Conservation (phyloP, 1,140 invertebrate genomes). For the Tyrophagus putrescentiae region DNA sequence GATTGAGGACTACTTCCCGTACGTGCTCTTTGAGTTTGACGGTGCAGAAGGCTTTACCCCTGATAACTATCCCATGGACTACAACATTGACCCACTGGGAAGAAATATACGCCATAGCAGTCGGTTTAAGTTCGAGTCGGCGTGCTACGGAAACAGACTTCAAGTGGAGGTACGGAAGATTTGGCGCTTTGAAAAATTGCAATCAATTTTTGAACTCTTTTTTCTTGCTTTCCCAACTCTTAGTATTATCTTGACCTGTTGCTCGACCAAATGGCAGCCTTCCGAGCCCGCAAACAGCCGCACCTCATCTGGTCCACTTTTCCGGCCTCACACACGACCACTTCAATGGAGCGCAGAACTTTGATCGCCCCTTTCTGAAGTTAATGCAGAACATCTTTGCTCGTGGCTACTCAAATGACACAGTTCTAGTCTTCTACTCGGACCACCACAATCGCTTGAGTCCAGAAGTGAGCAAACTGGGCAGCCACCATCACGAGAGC, state of each 20-base stretch:
- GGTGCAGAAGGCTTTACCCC: not conserved
- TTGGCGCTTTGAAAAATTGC: not conserved
- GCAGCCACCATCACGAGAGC: not conserved
- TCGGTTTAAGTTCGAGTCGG: not conserved
- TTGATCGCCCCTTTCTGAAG: not conserved
- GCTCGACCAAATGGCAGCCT: too few species aligned
- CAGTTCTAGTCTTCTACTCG: not conserved
- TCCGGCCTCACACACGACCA: too few species aligned
- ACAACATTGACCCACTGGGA: not conserved
- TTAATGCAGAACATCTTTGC: not conserved
- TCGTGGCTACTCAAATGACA: not conserved
- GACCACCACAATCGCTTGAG: not conserved
- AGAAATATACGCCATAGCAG: not conserved
- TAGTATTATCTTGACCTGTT: too few species aligned
- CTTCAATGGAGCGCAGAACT: not conserved
- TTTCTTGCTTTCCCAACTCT: too few species aligned
- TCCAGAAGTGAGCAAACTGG: not conserved
- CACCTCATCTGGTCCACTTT: too few species aligned
- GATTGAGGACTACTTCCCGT: not conserved
- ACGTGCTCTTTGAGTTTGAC: not conserved
- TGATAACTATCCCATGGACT: not conserved
- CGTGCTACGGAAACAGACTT: not conserved
- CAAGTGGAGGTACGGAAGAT: not conserved
- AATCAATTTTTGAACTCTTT: too few species aligned
- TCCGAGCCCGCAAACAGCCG: too few species aligned